Percentiles rank a stretch among this genome's conserved stretches.
phyloP scores from a whole-genome alignment of 2,113 vertebrate genomes.

The Candoia aspera region DNA sequence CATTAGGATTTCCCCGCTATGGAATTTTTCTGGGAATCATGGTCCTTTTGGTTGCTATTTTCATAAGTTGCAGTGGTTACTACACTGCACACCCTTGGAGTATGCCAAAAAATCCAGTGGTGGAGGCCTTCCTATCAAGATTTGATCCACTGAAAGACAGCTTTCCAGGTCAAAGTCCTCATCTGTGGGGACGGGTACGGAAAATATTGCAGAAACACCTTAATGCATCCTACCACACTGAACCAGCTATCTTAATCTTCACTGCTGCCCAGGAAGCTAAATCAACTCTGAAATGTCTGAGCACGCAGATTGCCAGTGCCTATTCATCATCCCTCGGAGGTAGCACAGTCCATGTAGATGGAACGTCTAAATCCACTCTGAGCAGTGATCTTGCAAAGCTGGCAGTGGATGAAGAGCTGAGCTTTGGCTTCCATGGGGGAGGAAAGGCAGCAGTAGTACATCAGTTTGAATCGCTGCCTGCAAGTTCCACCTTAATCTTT shows the following conservation, averaged over 20 bases:
- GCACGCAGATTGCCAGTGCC: conserved; percentile 73
- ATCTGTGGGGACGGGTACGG: conserved; percentile 82
- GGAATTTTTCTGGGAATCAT: rapidly evolving
- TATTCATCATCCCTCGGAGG: conserved; percentile 75
- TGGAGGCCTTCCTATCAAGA: conserved; percentile 72
- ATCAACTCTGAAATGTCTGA: conserved; percentile 84
- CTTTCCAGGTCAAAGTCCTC: conserved; percentile 82
- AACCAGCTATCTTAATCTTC: conserved; percentile 88
- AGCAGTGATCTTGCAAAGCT: conserved; percentile 85
- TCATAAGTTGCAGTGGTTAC: conserved; percentile 15
- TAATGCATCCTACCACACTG: conserved; percentile 67
- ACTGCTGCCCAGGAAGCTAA: conserved; percentile 75
- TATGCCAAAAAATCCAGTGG: conserved; percentile 39
- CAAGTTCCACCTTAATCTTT: conserved; percentile 91
- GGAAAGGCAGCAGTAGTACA: conserved; percentile 84
- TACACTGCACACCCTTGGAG: conserved; percentile 48
- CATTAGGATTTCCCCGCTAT: conserved; percentile 33
- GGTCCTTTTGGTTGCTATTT: background rate
- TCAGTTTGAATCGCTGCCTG: conserved; percentile 87
- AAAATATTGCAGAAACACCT: conserved; percentile 87
- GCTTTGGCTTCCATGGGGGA: conserved; percentile 76
- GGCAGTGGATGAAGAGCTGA: conserved; percentile 81
- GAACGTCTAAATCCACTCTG: conserved; percentile 62
- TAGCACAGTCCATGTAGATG: conserved; percentile 76
- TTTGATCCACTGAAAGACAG: conserved; percentile 71